Evolutionary conservation across 2,113 vertebrate species (phyloP), one percentile per base, ranked within the genome.

Genomic region (Hippocampus abdominalis): DNA sequence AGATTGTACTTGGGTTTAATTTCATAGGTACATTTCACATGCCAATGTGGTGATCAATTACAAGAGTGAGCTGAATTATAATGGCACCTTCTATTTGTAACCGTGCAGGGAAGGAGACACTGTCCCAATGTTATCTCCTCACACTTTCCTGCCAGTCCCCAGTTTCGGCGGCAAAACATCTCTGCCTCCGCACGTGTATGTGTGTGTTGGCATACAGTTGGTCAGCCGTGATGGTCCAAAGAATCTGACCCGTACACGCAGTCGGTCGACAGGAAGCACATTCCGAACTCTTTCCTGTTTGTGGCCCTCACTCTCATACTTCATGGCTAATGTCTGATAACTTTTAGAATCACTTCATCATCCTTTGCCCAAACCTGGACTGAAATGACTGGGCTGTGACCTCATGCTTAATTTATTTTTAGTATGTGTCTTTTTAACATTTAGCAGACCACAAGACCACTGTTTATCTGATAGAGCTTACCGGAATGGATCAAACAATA

Each of bases 221-320:
- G 51, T 81, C 82, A 77, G 80, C 78, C 79, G 70, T 68, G 88
- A 87, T 91, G 89, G 90, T 86, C 86, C 81, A 79, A 84, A 78
- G 85, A 91, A 89, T 91, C 85, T 91, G 88, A 82, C 84, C 89
- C 42, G 76, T 86, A 68, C 87, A 80, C 64, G 57, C 84, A 76
- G 57, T 51, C 68, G 72, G 88, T 84, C 84, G 80, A 82, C 86
- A 90, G 92, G 91, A 92, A 93, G 82, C 89, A 93, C 92, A 93
- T 93, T 92, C 92, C 88, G 44, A 64, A 46, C 88, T 84, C 73
- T 85, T 88, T 93, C 92, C 92, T 93, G 92, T 93, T 92, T 92
- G 90, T 84, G 77, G 89, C 77, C 81, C 78, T 89, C 83, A 82
- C 87, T 88, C 79, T 60, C 15, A 60, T 15, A 82, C 87, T 92